Conservation (phyloP, 2,797 vertebrate species). For the Hylomyscus alleni region DNA sequence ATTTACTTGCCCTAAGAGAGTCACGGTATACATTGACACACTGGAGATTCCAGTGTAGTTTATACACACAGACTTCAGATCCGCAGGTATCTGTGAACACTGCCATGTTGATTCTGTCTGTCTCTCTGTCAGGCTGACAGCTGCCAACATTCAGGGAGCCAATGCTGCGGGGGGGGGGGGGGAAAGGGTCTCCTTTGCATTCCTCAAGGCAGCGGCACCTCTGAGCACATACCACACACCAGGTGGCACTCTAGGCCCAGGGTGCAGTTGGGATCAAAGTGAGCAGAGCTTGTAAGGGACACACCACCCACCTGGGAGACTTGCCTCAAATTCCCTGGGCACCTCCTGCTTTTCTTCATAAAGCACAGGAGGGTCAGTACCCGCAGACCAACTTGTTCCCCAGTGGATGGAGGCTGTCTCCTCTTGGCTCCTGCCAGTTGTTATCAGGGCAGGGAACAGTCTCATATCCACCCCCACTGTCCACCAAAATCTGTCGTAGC, state of each 20-base stretch:
- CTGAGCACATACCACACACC: not conserved
- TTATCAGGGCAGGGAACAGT: constrained; percentile 56
- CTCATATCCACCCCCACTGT: constrained; percentile 30
- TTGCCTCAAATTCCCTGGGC: not conserved
- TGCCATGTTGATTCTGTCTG: no score
- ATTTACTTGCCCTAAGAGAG: not conserved
- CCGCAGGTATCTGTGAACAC: not conserved
- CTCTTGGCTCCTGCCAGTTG: not conserved
- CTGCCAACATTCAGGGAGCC: not conserved
- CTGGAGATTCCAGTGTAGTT: not conserved
- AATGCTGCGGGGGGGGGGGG: not conserved
- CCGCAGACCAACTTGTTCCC: constrained; percentile 8
- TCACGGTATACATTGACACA: not conserved
- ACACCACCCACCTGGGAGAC: not conserved
- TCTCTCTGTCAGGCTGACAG: not conserved
- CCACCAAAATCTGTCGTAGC: constrained; percentile 39
- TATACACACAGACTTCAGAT: not conserved
- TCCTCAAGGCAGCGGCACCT: not conserved
- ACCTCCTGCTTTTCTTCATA: not conserved
- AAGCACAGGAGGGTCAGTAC: not conserved
- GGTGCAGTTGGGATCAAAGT: not conserved
- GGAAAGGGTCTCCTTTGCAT: not conserved
- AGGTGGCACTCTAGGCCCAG: not conserved
- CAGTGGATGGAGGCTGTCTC: constrained; percentile 8
- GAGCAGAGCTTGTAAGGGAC: not conserved